Evolutionary conservation across 2,113 vertebrate genomes (phyloP).

Genomic region (Grammomys dolichurus): DNA sequence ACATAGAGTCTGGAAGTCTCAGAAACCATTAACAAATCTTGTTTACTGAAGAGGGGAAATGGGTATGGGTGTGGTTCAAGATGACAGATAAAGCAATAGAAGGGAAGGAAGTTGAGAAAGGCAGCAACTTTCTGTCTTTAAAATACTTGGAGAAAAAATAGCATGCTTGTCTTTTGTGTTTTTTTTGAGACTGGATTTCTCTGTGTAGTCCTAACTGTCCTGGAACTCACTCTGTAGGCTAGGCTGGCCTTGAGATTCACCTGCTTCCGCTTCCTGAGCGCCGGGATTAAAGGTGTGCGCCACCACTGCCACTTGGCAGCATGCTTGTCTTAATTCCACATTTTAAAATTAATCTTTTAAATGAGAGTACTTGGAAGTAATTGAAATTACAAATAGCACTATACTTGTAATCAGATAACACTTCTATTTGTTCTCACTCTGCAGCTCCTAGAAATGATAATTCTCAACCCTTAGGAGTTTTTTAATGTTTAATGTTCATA

Average conservation of each 20-base stretch:
- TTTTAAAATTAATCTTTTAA: conserved; percentile 32
- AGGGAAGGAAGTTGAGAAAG: conserved; percentile 60
- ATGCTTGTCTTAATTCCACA: background rate
- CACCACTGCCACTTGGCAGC: background rate
- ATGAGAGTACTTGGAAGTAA: conserved; percentile 15
- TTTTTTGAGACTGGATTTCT: background rate
- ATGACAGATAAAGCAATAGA: conserved; percentile 19
- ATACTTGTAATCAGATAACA: background rate
- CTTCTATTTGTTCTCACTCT: background rate
- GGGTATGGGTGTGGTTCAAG: conserved; percentile 21
- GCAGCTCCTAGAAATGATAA: background rate
- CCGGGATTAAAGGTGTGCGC: background rate
- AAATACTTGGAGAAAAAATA: conserved; percentile 34
- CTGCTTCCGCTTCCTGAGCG: background rate
- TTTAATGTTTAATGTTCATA: background rate
- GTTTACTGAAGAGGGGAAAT: background rate
- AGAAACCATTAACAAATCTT: background rate
- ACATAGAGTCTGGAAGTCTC: background rate
- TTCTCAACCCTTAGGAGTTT: background rate
- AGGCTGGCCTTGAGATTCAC: background rate
- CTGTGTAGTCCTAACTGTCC: background rate
- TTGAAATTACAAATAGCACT: conserved; percentile 39
- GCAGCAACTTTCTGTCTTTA: conserved; percentile 34
- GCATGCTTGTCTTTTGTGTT: background rate
- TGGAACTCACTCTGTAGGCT: background rate